Percentiles rank a stretch among this genome's conserved stretches.
Evolutionary conservation across 2,888 invertebrate genomes (phyloP).

Genomic region (Acrobasis consociella): DNA sequence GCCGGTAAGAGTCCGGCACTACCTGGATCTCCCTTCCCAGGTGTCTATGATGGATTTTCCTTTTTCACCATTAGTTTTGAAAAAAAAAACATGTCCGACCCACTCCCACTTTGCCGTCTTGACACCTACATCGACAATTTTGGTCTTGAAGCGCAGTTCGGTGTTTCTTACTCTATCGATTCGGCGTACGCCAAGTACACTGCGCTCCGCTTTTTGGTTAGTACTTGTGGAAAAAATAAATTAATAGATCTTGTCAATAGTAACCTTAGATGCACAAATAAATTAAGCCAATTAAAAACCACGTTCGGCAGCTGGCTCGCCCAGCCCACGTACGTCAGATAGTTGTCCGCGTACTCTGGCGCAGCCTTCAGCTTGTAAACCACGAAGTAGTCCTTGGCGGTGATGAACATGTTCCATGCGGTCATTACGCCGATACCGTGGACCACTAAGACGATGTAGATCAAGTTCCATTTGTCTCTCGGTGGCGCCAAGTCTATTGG

Average conservation of each 20-base stretch:
- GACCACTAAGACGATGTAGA: conserved; percentile 93
- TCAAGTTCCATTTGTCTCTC: conserved; percentile 89
- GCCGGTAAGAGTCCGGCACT: too few relatives aligned
- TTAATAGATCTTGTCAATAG: conserved; percentile 38
- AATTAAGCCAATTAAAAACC: conserved; percentile 96
- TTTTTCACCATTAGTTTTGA: too few relatives aligned
- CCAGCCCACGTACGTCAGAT: conserved; percentile 93
- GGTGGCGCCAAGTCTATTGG: conserved; percentile 88
- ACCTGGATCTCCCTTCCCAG: too few relatives aligned
- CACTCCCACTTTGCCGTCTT: too few relatives aligned
- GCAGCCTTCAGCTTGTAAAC: conserved; percentile 90
- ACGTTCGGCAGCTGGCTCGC: conserved; percentile 97
- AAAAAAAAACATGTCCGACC: too few relatives aligned
- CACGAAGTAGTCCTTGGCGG: conserved; percentile 95
- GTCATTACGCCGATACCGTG: conserved; percentile 97
- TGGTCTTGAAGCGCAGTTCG: too few relatives aligned
- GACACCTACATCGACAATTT: too few relatives aligned
- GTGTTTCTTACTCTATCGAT: too few relatives aligned
- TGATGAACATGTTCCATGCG: conserved; percentile 99
- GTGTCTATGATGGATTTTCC: too few relatives aligned
- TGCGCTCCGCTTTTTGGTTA: too few relatives aligned
- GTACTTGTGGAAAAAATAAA: background rate
- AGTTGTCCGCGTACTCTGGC: conserved; percentile 86
- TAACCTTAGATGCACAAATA: conserved; percentile 94
- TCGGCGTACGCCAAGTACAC: too few relatives aligned